Conservation (phyloP, 2,888 invertebrate species). For the Diadegma fenestrale region DNA sequence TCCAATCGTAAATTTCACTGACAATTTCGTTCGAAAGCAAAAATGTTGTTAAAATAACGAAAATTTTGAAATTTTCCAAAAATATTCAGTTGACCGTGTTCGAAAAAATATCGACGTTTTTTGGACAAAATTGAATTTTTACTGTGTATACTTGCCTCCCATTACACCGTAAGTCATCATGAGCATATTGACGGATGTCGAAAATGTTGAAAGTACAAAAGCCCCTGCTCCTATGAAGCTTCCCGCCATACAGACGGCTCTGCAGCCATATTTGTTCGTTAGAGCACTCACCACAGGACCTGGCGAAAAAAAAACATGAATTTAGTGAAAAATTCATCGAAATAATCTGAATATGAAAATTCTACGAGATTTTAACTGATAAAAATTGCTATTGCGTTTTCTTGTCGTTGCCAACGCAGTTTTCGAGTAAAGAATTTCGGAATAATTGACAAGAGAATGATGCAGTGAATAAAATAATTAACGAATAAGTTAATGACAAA, state of each 20-base stretch:
- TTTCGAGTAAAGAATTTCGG: too few species aligned
- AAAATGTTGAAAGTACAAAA: slow-evolving; percentile 95
- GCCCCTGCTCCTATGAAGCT: slow-evolving; percentile 93
- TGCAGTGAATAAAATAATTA: not conserved
- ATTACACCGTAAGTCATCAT: slow-evolving; percentile 97
- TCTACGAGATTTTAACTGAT: too few species aligned
- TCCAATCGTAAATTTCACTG: too few species aligned
- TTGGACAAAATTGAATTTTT: too few species aligned
- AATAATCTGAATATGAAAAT: not conserved
- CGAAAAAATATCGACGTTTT: too few species aligned
- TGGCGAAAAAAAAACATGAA: slow-evolving; percentile 79
- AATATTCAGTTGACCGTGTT: too few species aligned
- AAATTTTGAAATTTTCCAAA: too few species aligned
- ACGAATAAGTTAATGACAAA: not conserved
- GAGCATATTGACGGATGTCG: slow-evolving; percentile 94
- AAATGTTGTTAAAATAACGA: too few species aligned
- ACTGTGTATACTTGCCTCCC: slow-evolving; percentile 89
- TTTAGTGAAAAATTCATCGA: not conserved
- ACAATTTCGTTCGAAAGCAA: too few species aligned
- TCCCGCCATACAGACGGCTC: slow-evolving; percentile 96
- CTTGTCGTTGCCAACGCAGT: too few species aligned
- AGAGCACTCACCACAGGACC: slow-evolving; percentile 97
- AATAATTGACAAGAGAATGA: not conserved
- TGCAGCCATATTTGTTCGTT: slow-evolving; percentile 98
- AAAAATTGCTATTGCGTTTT: too few species aligned